Percentiles rank a stretch among this genome's conserved stretches.
Conservation (phyloP, 2,113 vertebrate species). For the Rhinoptilus africanus region DNA sequence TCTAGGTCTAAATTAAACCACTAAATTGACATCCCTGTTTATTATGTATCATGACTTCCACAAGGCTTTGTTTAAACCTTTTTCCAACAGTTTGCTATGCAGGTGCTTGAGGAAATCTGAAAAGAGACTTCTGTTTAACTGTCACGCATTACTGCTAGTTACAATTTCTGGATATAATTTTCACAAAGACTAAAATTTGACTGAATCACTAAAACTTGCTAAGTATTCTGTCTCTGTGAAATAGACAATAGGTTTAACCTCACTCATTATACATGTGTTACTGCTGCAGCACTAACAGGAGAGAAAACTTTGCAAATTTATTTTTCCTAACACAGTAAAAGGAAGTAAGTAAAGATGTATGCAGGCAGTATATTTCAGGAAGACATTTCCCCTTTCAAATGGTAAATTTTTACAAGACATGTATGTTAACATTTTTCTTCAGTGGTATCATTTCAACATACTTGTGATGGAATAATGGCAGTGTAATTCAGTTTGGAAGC, state of each 20-base stretch:
- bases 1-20: not conserved
- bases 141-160: not conserved
- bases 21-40: not conserved
- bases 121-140: not conserved
- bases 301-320: not conserved
- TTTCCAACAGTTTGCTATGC: not conserved
- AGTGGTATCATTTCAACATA: not conserved
- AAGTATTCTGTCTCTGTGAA: not conserved
- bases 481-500: not conserved
- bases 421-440: not conserved
- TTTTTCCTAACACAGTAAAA: not conserved
- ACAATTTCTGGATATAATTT: not conserved
- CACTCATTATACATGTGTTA: not conserved
- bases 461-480: not conserved
- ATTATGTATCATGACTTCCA: not conserved
- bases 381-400: not conserved
- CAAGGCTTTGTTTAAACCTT: not conserved
- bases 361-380: not conserved
- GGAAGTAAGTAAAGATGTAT: not conserved
- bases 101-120: not conserved
- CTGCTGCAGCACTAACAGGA: not conserved
- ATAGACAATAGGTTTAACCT: not conserved
- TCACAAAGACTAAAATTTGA: not conserved
- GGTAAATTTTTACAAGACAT: not conserved
- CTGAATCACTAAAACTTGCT: not conserved